Evolutionary conservation across 1,140 invertebrate species (phyloP).

Genomic region (Trichoplusia ni): DNA sequence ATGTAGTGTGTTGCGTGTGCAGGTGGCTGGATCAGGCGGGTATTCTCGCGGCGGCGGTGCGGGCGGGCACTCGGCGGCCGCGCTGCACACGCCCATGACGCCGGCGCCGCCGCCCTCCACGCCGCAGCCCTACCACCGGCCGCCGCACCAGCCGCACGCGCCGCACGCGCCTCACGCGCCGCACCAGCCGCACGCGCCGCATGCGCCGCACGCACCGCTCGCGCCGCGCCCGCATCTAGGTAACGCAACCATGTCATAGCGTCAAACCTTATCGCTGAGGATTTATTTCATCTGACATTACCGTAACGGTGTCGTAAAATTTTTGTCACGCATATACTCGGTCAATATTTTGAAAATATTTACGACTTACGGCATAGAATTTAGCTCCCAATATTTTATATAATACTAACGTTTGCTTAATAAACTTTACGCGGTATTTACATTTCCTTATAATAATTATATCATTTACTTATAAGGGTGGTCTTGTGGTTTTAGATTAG

Average conservation of each 20-base stretch:
- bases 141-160: slow-evolving; percentile 68
- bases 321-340: no score
- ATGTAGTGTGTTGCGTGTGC: background rate
- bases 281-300: background rate
- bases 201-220: no score
- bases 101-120: no score
- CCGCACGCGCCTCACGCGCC: background rate
- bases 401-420: slow-evolving; percentile 11
- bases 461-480: slow-evolving; percentile 2
- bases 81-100: slow-evolving; percentile 78
- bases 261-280: no score
- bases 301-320: no score
- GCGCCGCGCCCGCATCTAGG: slow-evolving; percentile 72
- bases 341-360: no score
- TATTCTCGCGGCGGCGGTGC: slow-evolving; percentile 43
- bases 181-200: no score
- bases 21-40: slow-evolving; percentile 57
- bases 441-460: background rate
- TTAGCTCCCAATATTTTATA: no score
- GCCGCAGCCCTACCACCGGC: slow-evolving; percentile 71
- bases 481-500: slow-evolving; percentile 25
- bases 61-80: slow-evolving; percentile 52
- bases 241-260: slow-evolving; percentile 27
- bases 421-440: background rate
- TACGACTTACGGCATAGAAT: no score